Evolutionary conservation across 1,140 invertebrate genomes (phyloP), one percentile per base, ranked within the genome.

Genomic region (Platyscapa corneri): DNA sequence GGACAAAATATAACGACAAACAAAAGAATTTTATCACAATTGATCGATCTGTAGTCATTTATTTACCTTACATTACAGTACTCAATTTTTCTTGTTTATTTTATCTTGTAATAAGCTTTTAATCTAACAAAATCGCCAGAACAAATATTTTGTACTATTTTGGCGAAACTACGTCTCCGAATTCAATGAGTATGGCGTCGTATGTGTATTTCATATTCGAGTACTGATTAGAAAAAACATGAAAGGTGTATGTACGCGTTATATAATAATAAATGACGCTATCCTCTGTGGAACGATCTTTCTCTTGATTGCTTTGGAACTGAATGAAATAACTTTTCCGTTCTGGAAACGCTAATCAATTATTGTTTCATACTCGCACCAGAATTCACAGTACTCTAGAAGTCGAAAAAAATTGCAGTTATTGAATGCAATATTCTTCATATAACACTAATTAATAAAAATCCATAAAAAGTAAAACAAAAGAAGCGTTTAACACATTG

Each of bases 1-100:
- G 42, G 23, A 39, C 65, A 53, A 75, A 60, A 78, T 64, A 49
- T 27, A 39, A 56, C 34, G 32, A 56, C 32, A 78, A 82, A 84
- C 39, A 80, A 83, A 49, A 27, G 81, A 85, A 72, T 65, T 81
- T 60, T 70, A 80, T 85, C 37, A 85, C 84, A 74, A 75, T 42
- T 46, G 34, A 64, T 86, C 70, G 74, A 82, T 86, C 79, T 82
- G 79, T 87, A 90, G 87, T 90, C 85, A 89, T 91, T 91, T 90
- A 91, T 92, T 88, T 91, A 88, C 88, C 88, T 90, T 90, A 89
- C 12, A 46, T 88, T 92, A 91, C 87, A 91, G 87, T 89, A 90
- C 77, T 88, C 85, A 89, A 87, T 87, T 67, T 77, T 82, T 86
- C 64, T 65, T 64, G 8, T 80, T 46, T 46, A 32, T 32, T 80